A percentile compares a stretch with the other conserved stretches of the same genome.
Conservation (phyloP, 2,113 vertebrate genomes). For the Cebidichthys violaceus region DNA sequence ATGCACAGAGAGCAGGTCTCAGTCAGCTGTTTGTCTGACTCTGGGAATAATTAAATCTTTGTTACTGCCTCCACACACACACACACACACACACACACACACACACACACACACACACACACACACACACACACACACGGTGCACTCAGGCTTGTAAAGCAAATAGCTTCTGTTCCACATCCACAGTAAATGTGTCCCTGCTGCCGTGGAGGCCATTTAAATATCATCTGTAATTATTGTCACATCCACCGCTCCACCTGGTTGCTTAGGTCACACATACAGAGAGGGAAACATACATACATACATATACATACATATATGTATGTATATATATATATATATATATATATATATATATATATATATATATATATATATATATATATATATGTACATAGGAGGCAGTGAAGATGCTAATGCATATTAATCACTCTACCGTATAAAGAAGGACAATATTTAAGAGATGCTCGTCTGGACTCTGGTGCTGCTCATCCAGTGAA, state of each 20-base stretch:
- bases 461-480: not conserved
- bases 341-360: too few relatives aligned
- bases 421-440: conserved; percentile 24
- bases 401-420: conserved; percentile 16
- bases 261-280: too few relatives aligned
- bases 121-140: not conserved
- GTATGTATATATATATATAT: too few relatives aligned
- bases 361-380: too few relatives aligned
- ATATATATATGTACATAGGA: not conserved
- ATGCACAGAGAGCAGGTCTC: conserved; percentile 11
- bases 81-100: conserved; percentile 5
- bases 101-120: conserved; percentile 20
- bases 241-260: too few relatives aligned
- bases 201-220: too few relatives aligned
- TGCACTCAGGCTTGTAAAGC: too few relatives aligned
- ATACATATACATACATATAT: conserved; percentile 1
- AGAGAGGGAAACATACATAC: too few relatives aligned
- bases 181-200: too few relatives aligned
- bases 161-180: too few relatives aligned
- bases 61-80: conserved; percentile 7
- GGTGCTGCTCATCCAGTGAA: not conserved
- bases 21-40: conserved; percentile 32
- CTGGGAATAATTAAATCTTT: conserved; percentile 49
- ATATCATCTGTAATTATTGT: too few relatives aligned
- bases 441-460: not conserved